Base-by-base conservation (phyloP, 2,797 vertebrate species). In the Lacerta agilis region DNA sequence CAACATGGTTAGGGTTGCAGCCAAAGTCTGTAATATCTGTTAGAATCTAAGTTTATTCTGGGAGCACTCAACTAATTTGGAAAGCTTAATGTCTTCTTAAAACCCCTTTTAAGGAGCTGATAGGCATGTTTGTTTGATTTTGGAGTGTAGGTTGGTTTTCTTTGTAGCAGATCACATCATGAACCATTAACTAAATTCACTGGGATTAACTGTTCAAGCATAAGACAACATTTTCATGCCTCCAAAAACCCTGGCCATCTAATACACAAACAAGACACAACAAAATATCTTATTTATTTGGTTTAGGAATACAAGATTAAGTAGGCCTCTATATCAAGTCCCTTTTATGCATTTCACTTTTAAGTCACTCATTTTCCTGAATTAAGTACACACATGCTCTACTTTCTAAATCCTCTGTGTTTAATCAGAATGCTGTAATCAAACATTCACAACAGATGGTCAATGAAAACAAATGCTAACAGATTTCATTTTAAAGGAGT, bases 311-410 rank as follows among this genome's bases (percentile, higher is more conserved):
- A 49, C 43, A 55, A 15, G 49, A 55, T 55, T 55, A 15, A 49
- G 17, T 27, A 43, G 25, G 4, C 0, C 36, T 27, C 61, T 38
- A 15, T 83, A 61, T 23, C 23, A 69, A 38, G 45, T 33, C 78
- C 18, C 4, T 41, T 71, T 87, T 78, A 83, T 45, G n/a, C 9
- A 38, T 3, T 61, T 4, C 9, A 61, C 11, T 15, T 23, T 41
- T 71, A 69, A 41, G 38, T n/a, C 33, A 69, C 18, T 71, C 27
- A 41, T 88, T 92, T 79, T 90, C 92, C 87, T n/a, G 55, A 86
- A 82, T 96, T 95, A 94, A 94, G 95, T 95, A 88, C 90, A 93
- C 88, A 94, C 88, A 88, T 69, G 49, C 83, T 92, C 85, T 94
- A 88, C 79, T 91, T 89, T 91, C 95, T 92, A 94, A 92, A 93